These are phyloP conservation scores for Caloenas nicobarica DNA, from an alignment of 2,113 vertebrate species.

Conservation along the genomic window DNA sequence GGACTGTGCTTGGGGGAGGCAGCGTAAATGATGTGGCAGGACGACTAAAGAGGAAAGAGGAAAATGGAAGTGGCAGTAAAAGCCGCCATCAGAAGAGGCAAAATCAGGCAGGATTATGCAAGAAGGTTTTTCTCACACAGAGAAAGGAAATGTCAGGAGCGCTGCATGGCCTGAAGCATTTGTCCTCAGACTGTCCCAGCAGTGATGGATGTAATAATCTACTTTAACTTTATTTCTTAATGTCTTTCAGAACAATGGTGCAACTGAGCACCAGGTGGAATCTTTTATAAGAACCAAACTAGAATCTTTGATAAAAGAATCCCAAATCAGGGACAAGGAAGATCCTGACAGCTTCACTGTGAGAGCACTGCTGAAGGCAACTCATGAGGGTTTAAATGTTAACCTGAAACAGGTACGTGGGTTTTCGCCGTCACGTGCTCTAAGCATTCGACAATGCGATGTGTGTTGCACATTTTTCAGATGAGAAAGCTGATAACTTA, in stretches of 20 bases:
- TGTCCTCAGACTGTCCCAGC: background rate
- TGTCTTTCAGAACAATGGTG: slow-evolving; percentile 84
- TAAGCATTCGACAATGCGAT: background rate
- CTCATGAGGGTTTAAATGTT: slow-evolving; percentile 88
- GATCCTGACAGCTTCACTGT: slow-evolving; percentile 96
- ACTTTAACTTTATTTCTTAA: background rate
- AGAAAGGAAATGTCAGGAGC: background rate
- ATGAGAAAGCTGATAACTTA: background rate
- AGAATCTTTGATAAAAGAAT: slow-evolving; percentile 93
- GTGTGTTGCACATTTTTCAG: background rate
- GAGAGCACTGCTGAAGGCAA: slow-evolving; percentile 89
- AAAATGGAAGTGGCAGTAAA: background rate
- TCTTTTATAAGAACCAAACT: slow-evolving; percentile 94
- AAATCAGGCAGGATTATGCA: background rate
- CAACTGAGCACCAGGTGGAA: slow-evolving; percentile 90
- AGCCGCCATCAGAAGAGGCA: background rate
- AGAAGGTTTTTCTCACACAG: background rate
- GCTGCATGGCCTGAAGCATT: fast-evolving
- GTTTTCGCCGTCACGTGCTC: too few relatives aligned
- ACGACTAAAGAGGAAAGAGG: background rate
- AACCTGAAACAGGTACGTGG: slow-evolving; percentile 89
- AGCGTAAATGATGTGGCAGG: background rate
- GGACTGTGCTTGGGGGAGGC: background rate
- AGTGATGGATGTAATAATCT: background rate
- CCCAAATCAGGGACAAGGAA: slow-evolving; percentile 94